Base-by-base conservation (phyloP, 2,888 invertebrate genomes). In the Agrotis ipsilon region DNA sequence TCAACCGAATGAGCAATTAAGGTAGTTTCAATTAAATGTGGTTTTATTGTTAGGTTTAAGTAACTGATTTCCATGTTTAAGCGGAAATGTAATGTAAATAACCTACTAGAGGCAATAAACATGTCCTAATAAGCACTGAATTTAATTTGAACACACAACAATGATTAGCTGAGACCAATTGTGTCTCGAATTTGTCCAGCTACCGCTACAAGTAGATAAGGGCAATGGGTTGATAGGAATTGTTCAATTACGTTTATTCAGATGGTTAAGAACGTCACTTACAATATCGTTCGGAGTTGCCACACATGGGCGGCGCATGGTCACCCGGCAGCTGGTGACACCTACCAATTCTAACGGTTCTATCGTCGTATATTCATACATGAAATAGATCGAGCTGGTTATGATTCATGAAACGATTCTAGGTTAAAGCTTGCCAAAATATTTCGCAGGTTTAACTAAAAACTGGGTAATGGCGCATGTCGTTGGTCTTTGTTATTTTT, bases 161-260 rank as follows among this genome's bases (percentile, higher is more conserved):
- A 91, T 92, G 91, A 92, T 92, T 91, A 92, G 92, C 91, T 87
- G 89, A 85, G 84, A 82, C 88, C 93, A 92, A 92, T 93, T 92
- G 92, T 85, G 82, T 83, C 84, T 86, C 84, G 80, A 87, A 87
- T 86, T 88, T 85, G 89, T 87, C 78, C 83, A 82, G 85, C 82
- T 78, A 87, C 88, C 79, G 80, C 83, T 70, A 68, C 72, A 79
- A 90, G 89, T 91, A 92, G 91, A 91, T 93, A 93, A 94, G 95
- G 94, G 93, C 94, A 92, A 92, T 92, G 92, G 94, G 94, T 93
- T 92, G 94, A 93, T 94, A 92, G 94, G 90, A 94, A 94, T 94
- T 94, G 94, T 94, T 92, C 94, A 94, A 95, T 94, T 95, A 93
- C 90, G 90, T 93, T 94, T 94, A 92, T 94, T 94, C 93, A 94